A percentile compares a stretch with the other conserved stretches of the same genome.
Conservation (phyloP, 2,888 invertebrate species). For the Furcula furcula region DNA sequence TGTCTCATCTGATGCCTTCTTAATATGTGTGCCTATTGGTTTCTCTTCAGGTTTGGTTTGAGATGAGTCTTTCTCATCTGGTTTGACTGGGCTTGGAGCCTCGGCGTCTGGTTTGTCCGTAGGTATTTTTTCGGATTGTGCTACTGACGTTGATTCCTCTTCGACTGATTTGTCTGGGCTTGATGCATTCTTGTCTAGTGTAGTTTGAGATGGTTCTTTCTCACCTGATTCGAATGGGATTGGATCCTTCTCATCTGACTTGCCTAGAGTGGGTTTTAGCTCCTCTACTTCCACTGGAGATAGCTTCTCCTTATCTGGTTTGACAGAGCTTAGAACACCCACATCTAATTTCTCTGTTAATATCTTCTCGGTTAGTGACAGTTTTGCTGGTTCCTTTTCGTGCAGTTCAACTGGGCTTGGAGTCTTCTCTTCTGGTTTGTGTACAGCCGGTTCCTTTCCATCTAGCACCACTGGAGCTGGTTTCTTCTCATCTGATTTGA, state of each 20-base stretch:
- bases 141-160: conserved; percentile 1
- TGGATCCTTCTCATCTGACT: conserved; percentile 4
- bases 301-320: conserved; percentile 2
- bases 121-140: conserved; percentile 6
- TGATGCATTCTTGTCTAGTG: conserved; percentile 9
- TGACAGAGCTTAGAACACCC: conserved; percentile 2
- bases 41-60: neutral
- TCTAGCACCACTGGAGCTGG: conserved; percentile 1
- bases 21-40: neutral
- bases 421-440: neutral
- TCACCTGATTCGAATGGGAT: conserved; percentile 8
- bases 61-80: neutral
- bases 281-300: conserved; percentile 2
- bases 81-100: neutral
- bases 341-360: neutral
- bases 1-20: too few species aligned
- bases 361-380: neutral
- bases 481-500: neutral
- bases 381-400: neutral
- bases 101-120: too few species aligned
- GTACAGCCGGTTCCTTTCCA: conserved; percentile 4
- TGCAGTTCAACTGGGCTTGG: neutral
- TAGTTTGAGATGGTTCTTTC: conserved; percentile 2
- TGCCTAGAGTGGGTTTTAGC: neutral
- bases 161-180: conserved; percentile 5